Percentiles rank a stretch among this genome's conserved stretches.
These are phyloP conservation scores for Eudyptes chrysolophus DNA, from an alignment of 2,113 vertebrate species.

Conservation along the genomic window DNA sequence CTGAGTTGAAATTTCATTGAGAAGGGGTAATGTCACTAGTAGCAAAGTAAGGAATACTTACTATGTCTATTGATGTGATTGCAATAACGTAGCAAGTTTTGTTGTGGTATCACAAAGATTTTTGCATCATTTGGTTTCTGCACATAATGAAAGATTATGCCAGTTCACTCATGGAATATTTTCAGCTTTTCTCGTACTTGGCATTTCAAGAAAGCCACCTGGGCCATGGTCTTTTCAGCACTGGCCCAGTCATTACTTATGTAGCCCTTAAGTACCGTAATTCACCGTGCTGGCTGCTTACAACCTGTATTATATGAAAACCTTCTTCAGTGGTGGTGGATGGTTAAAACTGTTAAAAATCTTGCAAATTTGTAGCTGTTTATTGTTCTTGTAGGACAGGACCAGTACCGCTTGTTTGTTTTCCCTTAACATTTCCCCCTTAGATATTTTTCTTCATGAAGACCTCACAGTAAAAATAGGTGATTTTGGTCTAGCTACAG, in stretches of 20 bases:
- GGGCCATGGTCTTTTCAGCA: neutral
- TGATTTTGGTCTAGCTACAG: conserved; percentile 97
- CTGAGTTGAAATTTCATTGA: neutral
- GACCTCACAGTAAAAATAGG: conserved; percentile 99
- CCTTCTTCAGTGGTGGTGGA: neutral
- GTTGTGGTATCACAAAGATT: neutral
- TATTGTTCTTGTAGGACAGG: neutral
- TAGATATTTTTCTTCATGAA: conserved; percentile 99
- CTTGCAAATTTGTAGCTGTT: neutral
- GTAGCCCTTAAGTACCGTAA: neutral
- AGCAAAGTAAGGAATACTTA: neutral
- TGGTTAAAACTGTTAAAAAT: neutral
- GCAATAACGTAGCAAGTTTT: neutral
- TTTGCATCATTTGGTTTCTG: neutral
- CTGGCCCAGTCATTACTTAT: neutral
- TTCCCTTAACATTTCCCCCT: conserved; percentile 76
- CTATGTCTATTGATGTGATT: neutral
- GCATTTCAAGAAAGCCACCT: neutral
- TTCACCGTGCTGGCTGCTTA: neutral
- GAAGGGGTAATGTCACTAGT: neutral
- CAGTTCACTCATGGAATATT: neutral
- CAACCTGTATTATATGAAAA: neutral
- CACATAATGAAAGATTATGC: neutral
- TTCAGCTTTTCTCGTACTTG: neutral
- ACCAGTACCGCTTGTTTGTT: neutral